A percentile compares a stretch with the other conserved stretches of the same genome.
These are phyloP conservation scores for Lutraria lutraria DNA, from an alignment of 2,888 invertebrate species.

Conservation along the genomic window DNA sequence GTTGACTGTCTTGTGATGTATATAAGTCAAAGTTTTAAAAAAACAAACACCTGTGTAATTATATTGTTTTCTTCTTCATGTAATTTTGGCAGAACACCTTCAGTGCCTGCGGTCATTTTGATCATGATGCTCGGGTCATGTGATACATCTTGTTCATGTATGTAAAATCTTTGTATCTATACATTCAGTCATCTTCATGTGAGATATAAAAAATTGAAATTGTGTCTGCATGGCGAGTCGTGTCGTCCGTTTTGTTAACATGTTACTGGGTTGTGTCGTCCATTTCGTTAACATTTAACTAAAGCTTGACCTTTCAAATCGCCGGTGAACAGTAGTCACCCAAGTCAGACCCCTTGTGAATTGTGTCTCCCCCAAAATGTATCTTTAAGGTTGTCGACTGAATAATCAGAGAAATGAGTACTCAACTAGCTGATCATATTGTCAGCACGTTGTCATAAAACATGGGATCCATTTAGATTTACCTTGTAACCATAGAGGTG, in stretches of 20 bases:
- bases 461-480: background rate
- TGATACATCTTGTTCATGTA: background rate
- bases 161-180: background rate
- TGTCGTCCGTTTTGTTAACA: background rate
- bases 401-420: background rate
- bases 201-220: background rate
- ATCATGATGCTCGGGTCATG: too few species aligned
- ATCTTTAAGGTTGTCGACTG: background rate
- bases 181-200: background rate
- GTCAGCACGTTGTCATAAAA: conserved; percentile 2
- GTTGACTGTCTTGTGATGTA: too few species aligned
- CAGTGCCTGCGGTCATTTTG: too few species aligned
- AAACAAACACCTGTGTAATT: too few species aligned
- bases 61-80: too few species aligned
- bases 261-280: background rate
- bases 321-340: background rate
- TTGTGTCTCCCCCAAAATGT: background rate
- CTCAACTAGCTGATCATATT: background rate
- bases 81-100: too few species aligned
- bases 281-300: background rate
- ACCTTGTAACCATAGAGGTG: background rate
- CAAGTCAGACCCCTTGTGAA: background rate
- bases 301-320: background rate
- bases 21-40: too few species aligned
- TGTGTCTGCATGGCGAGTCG: background rate